Base-by-base conservation (phyloP, 2,113 vertebrate species). In the Tautogolabrus adspersus region DNA sequence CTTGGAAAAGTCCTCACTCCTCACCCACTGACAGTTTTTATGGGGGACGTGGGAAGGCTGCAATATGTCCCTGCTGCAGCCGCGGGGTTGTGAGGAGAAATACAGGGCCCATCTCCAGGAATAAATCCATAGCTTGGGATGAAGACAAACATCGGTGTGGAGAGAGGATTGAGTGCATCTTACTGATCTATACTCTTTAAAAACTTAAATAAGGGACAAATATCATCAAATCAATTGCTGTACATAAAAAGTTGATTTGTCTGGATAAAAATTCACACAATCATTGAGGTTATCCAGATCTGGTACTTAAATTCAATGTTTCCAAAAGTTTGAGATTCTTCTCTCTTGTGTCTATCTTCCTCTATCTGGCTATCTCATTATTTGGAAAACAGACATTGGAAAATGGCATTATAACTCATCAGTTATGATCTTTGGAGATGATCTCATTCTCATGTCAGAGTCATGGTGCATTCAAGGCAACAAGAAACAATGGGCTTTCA, bases 41-140 rank as follows among this genome's bases (percentile, higher is more conserved):
- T 37, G 21, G 54, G 80, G 81, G 66, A 67, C 42, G 58, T 78
- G 84, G 62, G 66, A 58, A 62, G 63, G 10, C 77, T 91, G 79
- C 89, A 84, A 86, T 90, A 90, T 89, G 89, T 81, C 87, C 76
- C 60, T 26, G 46, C 85, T 66, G 74, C 80, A 82, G 78, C 84
- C 75, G 59, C 52, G 2, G 70, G 84, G 75, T 81, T 70, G 72
- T 58, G 18, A 75, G 74, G 52, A 87, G 81, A 87, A 75, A 89
- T 75, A 80, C 64, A 70, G 80, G 60, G 56, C 63, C 49, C 49
- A 70, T 78, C 79, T 80, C 69, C 57, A 66, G 23, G 64, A 79
- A 87, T 82, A 77, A 82, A 85, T 88, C 77, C 69, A 84, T 61
- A 19, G 68, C 67, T 73, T 21, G 8, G 3, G 75, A 18, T 75